Conservation (phyloP, 2,888 invertebrate genomes). For the Physocephala rufipes region DNA sequence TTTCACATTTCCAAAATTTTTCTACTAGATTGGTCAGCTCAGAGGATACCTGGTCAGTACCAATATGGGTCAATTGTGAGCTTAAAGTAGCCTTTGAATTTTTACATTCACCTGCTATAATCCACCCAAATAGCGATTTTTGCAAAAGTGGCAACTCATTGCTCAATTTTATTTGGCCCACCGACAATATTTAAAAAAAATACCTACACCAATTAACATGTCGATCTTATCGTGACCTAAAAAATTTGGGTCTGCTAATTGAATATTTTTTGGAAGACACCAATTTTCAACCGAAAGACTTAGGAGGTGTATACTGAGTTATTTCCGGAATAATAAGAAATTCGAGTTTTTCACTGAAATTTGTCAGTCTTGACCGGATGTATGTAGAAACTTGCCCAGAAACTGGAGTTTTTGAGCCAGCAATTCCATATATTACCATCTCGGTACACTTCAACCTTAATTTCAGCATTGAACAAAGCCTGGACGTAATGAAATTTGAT, state of each 20-base stretch:
- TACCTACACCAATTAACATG: slow-evolving; percentile 1
- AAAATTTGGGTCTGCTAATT: slow-evolving; percentile 26
- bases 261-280: no score
- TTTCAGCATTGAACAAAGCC: slow-evolving; percentile 1
- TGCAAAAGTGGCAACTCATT: slow-evolving; percentile 4
- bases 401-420: not conserved
- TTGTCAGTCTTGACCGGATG: slow-evolving; percentile 7
- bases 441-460: not conserved
- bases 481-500: slow-evolving; percentile 12
- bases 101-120: slow-evolving; percentile 5
- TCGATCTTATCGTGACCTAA: not conserved
- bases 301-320: slow-evolving; percentile 8
- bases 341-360: not conserved
- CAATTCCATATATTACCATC: slow-evolving; percentile 4
- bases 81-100: not conserved
- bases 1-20: slow-evolving; percentile 4
- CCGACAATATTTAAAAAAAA: slow-evolving; percentile 8
- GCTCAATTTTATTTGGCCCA: not conserved
- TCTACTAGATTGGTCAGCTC: not conserved
- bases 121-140: slow-evolving; percentile 15
- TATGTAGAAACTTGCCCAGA: not conserved
- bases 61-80: not conserved
- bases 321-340: slow-evolving; percentile 11
- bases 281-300: not conserved
- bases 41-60: not conserved